Base-by-base conservation (phyloP, 2,888 invertebrate genomes). In the Dryocosmus kuriphilus region DNA sequence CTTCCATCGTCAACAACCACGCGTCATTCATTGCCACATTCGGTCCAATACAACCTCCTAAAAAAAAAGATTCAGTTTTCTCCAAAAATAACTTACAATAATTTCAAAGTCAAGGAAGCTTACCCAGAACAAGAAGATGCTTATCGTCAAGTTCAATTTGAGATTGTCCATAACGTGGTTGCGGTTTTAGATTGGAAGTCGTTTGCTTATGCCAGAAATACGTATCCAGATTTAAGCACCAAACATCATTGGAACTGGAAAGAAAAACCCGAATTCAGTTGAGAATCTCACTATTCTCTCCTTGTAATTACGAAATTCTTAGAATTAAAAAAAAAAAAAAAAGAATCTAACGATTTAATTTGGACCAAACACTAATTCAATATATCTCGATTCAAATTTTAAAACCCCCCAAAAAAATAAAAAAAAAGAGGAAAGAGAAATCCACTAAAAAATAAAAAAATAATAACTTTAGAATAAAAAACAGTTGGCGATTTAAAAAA, bases 81-180 rank as follows among this genome's bases (percentile, higher is more conserved):
- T 22, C 9, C n/a, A 16, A 41, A 16, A 41, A 41, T 41, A 41
- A 6, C 16, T 41, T 41, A 41, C 16, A n/a, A n/a, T n/a, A n/a
- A 35, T 24, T 75, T 22, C 2, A 55, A 9, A 22, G 2, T 22
- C 2, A 55, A 22, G 22, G 11, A 55, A 55, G 22, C n/a, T 84
- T 85, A 91, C 93, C 97, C 84, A 97, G 92, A 38, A 98, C 93
- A 87, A 98, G 93, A 81, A 97, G 92, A 92, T 97, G 95, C 65
- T 95, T 93, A 75, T 95, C 94, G 90, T 97, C 96, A 79, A 98
- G 90, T 75, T 94, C 93, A 77, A 98, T 95, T 90, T 98, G 97
- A n/a, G 98, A 97, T 89, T 98, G 98, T 9, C 98, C 98, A 92
- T 98, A 98, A 82, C 99, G 93, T 35, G 97, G 95, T n/a, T 94